A percentile compares a stretch with the other conserved stretches of the same genome.
Evolutionary conservation across 2,113 vertebrate genomes (phyloP).

Genomic region (Turdus rufiventris): DNA sequence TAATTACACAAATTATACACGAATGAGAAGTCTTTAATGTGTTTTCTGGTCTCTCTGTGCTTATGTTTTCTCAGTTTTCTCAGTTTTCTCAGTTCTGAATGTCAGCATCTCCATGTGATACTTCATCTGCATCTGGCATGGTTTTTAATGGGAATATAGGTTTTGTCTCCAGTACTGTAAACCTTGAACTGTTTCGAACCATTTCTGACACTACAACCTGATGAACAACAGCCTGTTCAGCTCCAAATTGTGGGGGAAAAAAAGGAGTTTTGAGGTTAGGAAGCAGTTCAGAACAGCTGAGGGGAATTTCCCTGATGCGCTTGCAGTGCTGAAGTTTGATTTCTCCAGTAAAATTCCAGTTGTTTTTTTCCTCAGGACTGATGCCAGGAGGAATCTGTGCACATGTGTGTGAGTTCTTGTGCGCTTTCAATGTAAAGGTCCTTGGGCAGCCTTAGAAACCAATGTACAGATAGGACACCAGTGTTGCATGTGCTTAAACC

Average conservation of each 20-base stretch:
- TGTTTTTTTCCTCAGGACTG: neutral
- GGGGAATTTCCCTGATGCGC: neutral
- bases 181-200: neutral
- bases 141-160: neutral
- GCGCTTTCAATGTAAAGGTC: neutral
- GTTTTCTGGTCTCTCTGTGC: neutral
- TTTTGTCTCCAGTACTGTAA: neutral
- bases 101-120: neutral
- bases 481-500: conserved; percentile 36
- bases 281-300: neutral
- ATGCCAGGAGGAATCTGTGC: neutral
- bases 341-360: neutral
- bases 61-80: neutral
- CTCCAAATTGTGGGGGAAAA: neutral
- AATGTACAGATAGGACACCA: neutral
- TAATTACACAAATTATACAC: neutral
- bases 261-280: neutral
- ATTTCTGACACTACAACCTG: neutral
- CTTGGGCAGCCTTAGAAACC: neutral
- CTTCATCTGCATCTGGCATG: neutral
- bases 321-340: neutral
- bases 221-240: neutral
- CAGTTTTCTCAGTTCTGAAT: too few species aligned
- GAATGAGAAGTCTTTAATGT: neutral
- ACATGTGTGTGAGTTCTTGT: conserved; percentile 27